Percentiles rank a stretch among this genome's conserved stretches.
Conservation (phyloP, 2,113 vertebrate species). For the Willisornis vidua region DNA sequence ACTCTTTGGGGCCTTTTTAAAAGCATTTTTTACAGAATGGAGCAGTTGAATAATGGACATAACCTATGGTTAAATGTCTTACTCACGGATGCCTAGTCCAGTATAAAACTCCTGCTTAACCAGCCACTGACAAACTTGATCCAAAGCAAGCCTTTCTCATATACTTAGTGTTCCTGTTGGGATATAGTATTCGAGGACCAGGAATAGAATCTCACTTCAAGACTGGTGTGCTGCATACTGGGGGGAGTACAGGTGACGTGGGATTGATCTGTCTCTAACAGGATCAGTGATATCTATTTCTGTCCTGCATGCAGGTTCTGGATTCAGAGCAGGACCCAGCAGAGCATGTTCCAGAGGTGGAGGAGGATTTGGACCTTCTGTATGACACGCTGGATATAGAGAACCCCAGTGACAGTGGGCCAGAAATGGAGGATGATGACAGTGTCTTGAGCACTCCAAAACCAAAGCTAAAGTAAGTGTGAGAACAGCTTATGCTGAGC, state of each 20-base stretch:
- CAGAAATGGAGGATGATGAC: slow-evolving; percentile 95
- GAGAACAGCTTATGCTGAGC: background rate
- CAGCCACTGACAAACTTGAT: background rate
- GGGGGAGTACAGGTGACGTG: background rate
- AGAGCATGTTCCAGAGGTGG: slow-evolving; percentile 88
- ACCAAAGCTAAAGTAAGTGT: slow-evolving; percentile 90
- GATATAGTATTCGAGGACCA: background rate
- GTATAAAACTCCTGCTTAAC: background rate
- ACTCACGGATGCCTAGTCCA: background rate
- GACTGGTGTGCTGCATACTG: background rate
- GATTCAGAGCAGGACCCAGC: slow-evolving; percentile 96
- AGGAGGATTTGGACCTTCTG: slow-evolving; percentile 91
- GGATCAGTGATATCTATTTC: background rate
- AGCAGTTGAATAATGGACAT: background rate
- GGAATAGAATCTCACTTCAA: background rate
- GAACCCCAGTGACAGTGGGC: slow-evolving; percentile 94
- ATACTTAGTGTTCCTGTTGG: background rate
- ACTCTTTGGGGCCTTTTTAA: background rate
- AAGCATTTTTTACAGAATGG: background rate
- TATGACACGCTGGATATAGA: slow-evolving; percentile 94
- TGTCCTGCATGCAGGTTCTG: slow-evolving; percentile 79
- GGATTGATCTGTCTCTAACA: background rate
- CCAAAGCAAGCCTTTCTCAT: background rate
- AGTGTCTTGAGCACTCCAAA: slow-evolving; percentile 96
- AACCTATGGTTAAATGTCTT: background rate